Base-by-base conservation (phyloP, 2,888 invertebrate genomes). In the Hydroisotoma schaefferi region DNA sequence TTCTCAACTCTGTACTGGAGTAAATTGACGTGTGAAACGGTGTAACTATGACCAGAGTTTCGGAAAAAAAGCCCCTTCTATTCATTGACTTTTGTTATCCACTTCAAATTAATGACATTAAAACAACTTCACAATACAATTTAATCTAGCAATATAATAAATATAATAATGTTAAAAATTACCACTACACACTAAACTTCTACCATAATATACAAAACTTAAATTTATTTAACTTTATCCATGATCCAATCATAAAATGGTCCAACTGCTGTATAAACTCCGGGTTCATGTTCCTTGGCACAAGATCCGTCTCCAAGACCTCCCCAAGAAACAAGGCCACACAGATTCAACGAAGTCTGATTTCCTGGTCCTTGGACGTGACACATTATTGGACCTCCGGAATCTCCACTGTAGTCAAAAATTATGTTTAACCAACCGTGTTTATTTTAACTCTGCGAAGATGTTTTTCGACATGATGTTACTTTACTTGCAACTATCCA, bases 1-100 rank as follows among this genome's bases (percentile, higher is more conserved):
- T 58, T 58, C 37, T 51, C 57, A 26, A 43, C 57, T 2, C 40
- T 58, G 20, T 58, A 58, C 33, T 27, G 29, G 10, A 40, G 46
- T 1, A 58, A 58, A 53, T 33, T 40, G 25, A 43, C 27, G 8
- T 58, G 57, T 37, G 57, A 58, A 27, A 43, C 6, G 20, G 28
- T 22, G 8, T 54, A 54, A n/a, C 33, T 33, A 10, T 33, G 12
- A 10, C 12, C 12, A 12, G 12, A 33, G 12, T 33, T 10, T 10
- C 12, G 12, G 12, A 33, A 8, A 8, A 33, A 33, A 33, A 33
- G 33, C 33, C 33, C 8, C 10, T 33, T 33, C 12, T 33, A 10
- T 33, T 12, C 33, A n/a, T n/a, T n/a, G n/a, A n/a, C n/a, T n/a
- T n/a, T n/a, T n/a, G n/a, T n/a, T n/a, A n/a, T n/a, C n/a, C 8